A percentile compares a stretch with the other conserved stretches of the same genome.
Evolutionary conservation across 2,888 invertebrate genomes (phyloP).

Genomic region (Drosophila nigricruria): DNA sequence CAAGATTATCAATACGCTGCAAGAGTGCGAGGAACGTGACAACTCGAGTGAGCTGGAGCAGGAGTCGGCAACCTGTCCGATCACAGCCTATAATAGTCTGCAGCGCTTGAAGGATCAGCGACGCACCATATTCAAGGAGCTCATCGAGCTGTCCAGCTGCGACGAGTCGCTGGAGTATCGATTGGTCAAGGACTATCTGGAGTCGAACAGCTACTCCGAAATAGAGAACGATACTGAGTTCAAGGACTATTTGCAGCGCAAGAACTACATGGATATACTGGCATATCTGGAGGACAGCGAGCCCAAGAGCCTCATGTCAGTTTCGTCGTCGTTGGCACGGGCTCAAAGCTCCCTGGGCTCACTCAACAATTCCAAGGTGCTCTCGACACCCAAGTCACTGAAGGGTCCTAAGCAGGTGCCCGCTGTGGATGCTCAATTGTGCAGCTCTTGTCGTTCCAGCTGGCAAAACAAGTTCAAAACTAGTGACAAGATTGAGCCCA

Average conservation of each 20-base stretch:
- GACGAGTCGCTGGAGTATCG: constrained; percentile 84
- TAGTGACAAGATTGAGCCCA: neutral
- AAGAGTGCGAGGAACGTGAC: constrained; percentile 70
- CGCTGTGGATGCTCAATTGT: constrained; percentile 62
- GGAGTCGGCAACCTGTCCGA: neutral
- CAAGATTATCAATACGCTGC: constrained; percentile 75
- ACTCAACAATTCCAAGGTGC: constrained; percentile 74
- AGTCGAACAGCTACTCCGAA: constrained; percentile 85
- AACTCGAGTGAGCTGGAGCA: neutral
- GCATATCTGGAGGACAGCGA: constrained; percentile 81
- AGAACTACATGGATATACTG: constrained; percentile 84
- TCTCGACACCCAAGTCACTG: constrained; percentile 79
- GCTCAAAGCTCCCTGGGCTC: constrained; percentile 81
- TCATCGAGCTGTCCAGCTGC: constrained; percentile 83
- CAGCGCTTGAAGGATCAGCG: constrained; percentile 77
- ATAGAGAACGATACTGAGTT: constrained; percentile 84
- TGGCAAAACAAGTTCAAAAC: constrained; percentile 36
- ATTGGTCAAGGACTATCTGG: constrained; percentile 84
- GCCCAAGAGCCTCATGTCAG: constrained; percentile 72
- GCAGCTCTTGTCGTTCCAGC: constrained; percentile 66
- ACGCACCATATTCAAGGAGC: constrained; percentile 80
- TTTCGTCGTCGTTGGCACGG: constrained; percentile 77
- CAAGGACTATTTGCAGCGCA: constrained; percentile 83
- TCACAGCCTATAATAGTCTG: constrained; percentile 68
- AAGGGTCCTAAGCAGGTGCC: constrained; percentile 66